These are phyloP conservation scores for Trilocha varians DNA, from an alignment of 2,888 invertebrate genomes.

Conservation along the genomic window DNA sequence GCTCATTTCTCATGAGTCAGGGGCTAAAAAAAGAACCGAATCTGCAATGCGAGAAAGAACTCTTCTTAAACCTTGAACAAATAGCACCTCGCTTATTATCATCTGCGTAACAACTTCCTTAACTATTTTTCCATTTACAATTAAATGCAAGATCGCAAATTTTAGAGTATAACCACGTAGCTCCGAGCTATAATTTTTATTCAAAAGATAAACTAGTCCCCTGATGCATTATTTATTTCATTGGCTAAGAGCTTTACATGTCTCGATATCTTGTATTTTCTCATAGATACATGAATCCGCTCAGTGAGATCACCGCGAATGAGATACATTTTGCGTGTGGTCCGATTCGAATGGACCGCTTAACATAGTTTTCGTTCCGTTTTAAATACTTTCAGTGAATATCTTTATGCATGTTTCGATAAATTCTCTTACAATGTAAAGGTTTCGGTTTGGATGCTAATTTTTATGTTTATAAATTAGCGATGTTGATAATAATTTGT, in stretches of 20 bases:
- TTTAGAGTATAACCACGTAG: constrained; percentile 1
- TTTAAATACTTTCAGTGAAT: constrained; percentile 1
- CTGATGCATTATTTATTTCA: constrained; percentile 19
- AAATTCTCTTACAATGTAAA: neutral
- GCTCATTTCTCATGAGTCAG: no score
- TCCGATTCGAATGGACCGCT: constrained; percentile 7
- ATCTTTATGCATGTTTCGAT: neutral
- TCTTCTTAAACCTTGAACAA: no score
- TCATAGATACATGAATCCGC: constrained; percentile 15
- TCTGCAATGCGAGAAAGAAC: no score
- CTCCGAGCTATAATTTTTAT: constrained; percentile 18
- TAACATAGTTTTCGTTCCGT: constrained; percentile 7
- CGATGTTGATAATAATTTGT: no score
- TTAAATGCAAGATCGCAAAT: no score
- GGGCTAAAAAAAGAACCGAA: no score
- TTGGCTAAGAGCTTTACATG: constrained; percentile 10
- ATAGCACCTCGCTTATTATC: no score
- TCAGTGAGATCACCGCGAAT: constrained; percentile 16
- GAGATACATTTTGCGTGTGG: constrained; percentile 13
- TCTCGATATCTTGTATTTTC: constrained; percentile 13
- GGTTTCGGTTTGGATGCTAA: neutral
- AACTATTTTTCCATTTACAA: no score
- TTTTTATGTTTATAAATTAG: no score
- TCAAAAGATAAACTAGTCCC: constrained; percentile 14
- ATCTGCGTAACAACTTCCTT: no score